Evolutionary conservation across 2,888 invertebrate species (phyloP).

Genomic region (Philonicus albiceps): DNA sequence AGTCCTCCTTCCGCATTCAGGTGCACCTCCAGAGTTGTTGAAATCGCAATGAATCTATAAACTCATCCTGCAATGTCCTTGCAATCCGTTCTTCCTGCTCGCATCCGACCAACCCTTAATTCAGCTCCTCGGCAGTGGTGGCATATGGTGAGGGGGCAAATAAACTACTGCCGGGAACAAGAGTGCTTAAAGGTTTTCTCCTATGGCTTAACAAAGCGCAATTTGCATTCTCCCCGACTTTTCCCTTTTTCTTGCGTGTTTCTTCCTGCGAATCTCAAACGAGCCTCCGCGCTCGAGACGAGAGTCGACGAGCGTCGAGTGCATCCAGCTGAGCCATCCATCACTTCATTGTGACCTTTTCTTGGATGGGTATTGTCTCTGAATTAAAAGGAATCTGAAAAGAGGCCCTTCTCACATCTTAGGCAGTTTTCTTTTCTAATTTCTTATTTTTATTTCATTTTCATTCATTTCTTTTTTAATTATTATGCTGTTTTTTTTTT

Average conservation of each 20-base stretch:
- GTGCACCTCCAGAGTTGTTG: background rate
- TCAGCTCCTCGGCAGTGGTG: background rate
- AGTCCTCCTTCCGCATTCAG: background rate
- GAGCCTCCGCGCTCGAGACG: background rate
- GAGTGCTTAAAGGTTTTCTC: conserved; percentile 2
- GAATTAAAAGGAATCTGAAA: background rate
- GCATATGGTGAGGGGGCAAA: background rate
- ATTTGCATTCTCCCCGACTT: background rate
- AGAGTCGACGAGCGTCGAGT: background rate
- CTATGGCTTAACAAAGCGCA: conserved; percentile 6
- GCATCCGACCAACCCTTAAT: background rate
- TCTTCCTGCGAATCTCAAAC: background rate
- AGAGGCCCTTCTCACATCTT: background rate
- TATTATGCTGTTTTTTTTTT: background rate
- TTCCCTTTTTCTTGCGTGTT: background rate
- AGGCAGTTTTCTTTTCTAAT: background rate
- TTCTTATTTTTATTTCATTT: background rate
- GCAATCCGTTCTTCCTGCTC: background rate
- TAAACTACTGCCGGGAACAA: conserved; percentile 13
- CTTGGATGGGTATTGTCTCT: background rate
- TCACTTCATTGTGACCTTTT: conserved; percentile 13
- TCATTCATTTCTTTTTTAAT: background rate
- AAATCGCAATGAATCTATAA: background rate
- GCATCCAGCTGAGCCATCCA: conserved; percentile 7
- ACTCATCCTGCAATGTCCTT: background rate